Evolutionary conservation across 2,888 invertebrate species (phyloP), one percentile per base, ranked within the genome.

Genomic region (Troides helena): DNA sequence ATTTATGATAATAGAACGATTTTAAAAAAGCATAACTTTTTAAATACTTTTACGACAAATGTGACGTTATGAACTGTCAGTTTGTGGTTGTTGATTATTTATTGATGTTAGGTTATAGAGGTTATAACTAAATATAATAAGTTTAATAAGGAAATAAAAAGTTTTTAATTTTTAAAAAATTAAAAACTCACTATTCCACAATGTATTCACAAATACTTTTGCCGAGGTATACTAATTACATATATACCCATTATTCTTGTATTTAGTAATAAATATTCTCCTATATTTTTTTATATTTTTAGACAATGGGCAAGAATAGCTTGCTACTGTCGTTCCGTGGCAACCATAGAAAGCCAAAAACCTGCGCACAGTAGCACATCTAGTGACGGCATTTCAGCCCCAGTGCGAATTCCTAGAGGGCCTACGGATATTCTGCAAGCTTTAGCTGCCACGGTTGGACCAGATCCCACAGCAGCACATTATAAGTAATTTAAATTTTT

Each of bases 341-440:
- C 88, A 1, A 79, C 85, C 23, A 75, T 90, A 70, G 92, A 92
- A 79, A 86, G 87, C 1, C 91, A 91, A 75, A 89, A 85, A 69
- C 74, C 89, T 30, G 88, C 92, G 18, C 86, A 87, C 66, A 75
- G 66, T 14, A 77, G 79, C 74, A 80, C 76, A 71, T 87, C 88
- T 1, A 84, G 81, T 74, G 91, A 92, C 75, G 92, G 92, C 0
- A 91, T 92, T 68, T 83, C 90, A n/a, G 91, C 92, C 0, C 97
- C 97, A 0, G 93, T 94, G 65, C 93, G 95, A 62, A 96, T 97
- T 79, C 94, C 94, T 57, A 94, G 98, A 76, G 94, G 95, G 0
- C 95, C 97, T 0, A 98, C 98, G 0, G 98, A 97, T 82, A 95
- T 98, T 71, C 85, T 98, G 65, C 93, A 95, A 87, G 97, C 97